These are phyloP conservation scores for Anarrhichthys ocellatus DNA, from an alignment of 2,113 vertebrate genomes.

Conservation along the genomic window DNA sequence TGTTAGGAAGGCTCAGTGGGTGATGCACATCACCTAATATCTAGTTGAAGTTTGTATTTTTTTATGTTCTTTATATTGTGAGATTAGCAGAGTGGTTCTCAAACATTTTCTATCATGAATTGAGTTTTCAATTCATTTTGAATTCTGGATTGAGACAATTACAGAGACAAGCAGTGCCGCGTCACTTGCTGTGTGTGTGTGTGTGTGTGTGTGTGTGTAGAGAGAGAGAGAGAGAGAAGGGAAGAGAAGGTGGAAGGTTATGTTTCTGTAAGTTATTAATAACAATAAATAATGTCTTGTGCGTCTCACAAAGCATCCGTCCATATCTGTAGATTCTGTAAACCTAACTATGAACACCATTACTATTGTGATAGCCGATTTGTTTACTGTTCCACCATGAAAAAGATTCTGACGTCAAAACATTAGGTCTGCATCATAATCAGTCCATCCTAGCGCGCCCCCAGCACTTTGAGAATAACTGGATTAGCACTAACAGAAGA, in stretches of 20 bases:
- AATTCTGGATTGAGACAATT: too few relatives aligned
- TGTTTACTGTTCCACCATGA: background rate
- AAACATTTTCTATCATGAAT: too few relatives aligned
- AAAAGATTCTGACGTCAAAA: background rate
- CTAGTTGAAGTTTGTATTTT: background rate
- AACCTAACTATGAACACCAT: too few relatives aligned
- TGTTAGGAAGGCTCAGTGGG: background rate
- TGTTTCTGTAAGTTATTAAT: background rate
- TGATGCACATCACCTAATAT: background rate
- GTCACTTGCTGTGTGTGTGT: too few relatives aligned
- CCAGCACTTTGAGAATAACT: background rate
- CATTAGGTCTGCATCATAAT: background rate
- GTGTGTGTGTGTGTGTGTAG: too few relatives aligned
- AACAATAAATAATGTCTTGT: background rate
- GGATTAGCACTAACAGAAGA: background rate
- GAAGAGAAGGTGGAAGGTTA: too few relatives aligned
- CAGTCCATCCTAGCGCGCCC: too few relatives aligned
- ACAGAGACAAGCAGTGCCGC: too few relatives aligned
- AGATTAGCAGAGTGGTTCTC: background rate
- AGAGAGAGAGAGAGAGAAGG: too few relatives aligned
- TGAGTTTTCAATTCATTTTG: too few relatives aligned
- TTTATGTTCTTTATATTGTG: background rate
- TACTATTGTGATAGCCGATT: too few relatives aligned
- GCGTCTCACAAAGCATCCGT: background rate
- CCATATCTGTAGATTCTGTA: too few relatives aligned